Evolutionary conservation across 2,888 invertebrate genomes (phyloP).

Genomic region (Pollenia angustigena): DNA sequence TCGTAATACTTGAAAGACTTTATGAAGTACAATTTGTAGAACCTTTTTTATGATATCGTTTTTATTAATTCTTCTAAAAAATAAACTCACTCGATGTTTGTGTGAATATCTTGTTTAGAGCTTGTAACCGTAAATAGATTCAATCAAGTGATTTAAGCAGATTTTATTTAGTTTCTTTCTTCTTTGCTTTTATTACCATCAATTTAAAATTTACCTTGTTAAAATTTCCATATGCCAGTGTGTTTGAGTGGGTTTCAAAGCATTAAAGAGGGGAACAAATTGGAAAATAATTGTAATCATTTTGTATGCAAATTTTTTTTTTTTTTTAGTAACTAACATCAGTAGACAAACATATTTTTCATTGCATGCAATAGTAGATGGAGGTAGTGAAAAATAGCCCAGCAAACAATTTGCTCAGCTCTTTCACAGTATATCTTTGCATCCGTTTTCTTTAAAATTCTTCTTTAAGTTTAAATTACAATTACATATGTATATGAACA

Average conservation of each 20-base stretch:
- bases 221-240: not conserved
- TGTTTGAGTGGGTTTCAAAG: not conserved
- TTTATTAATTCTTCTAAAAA: not conserved
- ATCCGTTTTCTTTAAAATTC: too few relatives aligned
- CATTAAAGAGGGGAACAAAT: not conserved
- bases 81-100: not conserved
- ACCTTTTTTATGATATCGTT: too few relatives aligned
- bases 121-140: not conserved
- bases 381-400: not conserved
- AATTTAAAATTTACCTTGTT: not conserved
- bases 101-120: not conserved
- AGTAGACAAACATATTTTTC: not conserved
- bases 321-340: slow-evolving; percentile 41
- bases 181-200: not conserved
- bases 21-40: too few relatives aligned
- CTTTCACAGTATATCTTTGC: too few relatives aligned
- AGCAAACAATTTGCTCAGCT: not conserved
- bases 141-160: slow-evolving; percentile 5
- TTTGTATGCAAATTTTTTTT: slow-evolving; percentile 53
- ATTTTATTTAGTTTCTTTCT: not conserved
- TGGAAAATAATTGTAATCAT: slow-evolving; percentile 43
- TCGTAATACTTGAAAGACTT: too few relatives aligned
- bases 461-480: too few relatives aligned
- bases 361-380: not conserved
- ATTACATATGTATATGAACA: too few relatives aligned